phyloP scores from a whole-genome alignment of 2,113 vertebrate species.

The Euleptes europaea region DNA sequence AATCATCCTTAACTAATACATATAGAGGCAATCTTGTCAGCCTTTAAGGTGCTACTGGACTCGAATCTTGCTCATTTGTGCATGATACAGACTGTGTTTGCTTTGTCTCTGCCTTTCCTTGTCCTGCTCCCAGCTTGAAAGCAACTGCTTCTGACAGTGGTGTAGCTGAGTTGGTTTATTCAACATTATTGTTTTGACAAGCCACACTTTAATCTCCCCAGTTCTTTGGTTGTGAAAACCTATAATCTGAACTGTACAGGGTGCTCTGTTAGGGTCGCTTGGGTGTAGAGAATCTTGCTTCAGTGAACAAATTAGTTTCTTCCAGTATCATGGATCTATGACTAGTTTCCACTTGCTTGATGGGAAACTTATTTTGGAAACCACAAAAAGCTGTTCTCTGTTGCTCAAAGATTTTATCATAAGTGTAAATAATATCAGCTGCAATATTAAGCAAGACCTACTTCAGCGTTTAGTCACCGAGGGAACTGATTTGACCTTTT shows the following conservation, averaged over 20 bases:
- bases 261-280: neutral
- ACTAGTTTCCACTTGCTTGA: neutral
- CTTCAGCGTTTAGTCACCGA: neutral
- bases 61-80: neutral
- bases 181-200: neutral
- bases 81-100: neutral
- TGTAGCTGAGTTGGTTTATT: neutral
- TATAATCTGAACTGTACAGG: neutral
- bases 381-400: constrained; percentile 10
- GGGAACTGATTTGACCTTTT: constrained; percentile 8
- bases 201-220: neutral
- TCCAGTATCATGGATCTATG: neutral
- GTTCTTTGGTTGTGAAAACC: neutral
- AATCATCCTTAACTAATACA: too few species aligned
- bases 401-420: constrained; percentile 16
- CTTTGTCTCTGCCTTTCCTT: neutral
- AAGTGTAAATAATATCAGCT: constrained; percentile 12
- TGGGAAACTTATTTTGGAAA: neutral
- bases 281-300: neutral
- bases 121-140: neutral
- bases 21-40: too few species aligned
- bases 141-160: neutral
- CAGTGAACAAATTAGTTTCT: neutral
- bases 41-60: too few species aligned
- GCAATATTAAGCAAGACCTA: constrained; percentile 5